Conservation (phyloP, 1,140 invertebrate genomes). For the Leptinotarsa defecta region DNA sequence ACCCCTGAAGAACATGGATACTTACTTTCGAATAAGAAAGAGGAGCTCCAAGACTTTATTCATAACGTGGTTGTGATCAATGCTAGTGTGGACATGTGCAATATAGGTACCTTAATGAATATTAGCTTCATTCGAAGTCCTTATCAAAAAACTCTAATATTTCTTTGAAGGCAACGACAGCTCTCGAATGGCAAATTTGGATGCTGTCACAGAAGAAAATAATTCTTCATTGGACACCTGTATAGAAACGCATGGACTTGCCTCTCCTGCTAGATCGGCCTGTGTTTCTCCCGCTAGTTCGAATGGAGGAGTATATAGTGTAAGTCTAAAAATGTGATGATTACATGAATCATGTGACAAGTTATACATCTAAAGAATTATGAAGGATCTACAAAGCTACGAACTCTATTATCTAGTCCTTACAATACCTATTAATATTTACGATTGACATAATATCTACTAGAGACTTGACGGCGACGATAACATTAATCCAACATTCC, state of each 20-base stretch:
- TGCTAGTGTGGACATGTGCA: slow-evolving; percentile 66
- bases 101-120: slow-evolving; percentile 44
- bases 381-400: too few relatives aligned
- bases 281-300: slow-evolving; percentile 82
- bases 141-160: neutral
- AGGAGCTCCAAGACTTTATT: slow-evolving; percentile 48
- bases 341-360: too few relatives aligned
- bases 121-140: slow-evolving; percentile 29
- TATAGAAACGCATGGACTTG: slow-evolving; percentile 51
- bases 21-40: slow-evolving; percentile 10
- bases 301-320: slow-evolving; percentile 85
- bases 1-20: neutral
- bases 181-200: slow-evolving; percentile 52
- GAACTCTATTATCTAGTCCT: too few relatives aligned
- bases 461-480: too few relatives aligned
- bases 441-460: too few relatives aligned
- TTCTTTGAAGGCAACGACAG: slow-evolving; percentile 25
- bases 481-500: too few relatives aligned
- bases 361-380: too few relatives aligned
- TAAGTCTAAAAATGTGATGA: slow-evolving; percentile 57
- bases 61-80: slow-evolving; percentile 70
- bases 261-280: slow-evolving; percentile 59
- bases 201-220: slow-evolving; percentile 52
- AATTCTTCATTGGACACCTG: slow-evolving; percentile 48
- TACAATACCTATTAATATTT: too few relatives aligned